Conservation (phyloP, 1,140 invertebrate genomes). For the Macrobrachium rosenbergii region DNA sequence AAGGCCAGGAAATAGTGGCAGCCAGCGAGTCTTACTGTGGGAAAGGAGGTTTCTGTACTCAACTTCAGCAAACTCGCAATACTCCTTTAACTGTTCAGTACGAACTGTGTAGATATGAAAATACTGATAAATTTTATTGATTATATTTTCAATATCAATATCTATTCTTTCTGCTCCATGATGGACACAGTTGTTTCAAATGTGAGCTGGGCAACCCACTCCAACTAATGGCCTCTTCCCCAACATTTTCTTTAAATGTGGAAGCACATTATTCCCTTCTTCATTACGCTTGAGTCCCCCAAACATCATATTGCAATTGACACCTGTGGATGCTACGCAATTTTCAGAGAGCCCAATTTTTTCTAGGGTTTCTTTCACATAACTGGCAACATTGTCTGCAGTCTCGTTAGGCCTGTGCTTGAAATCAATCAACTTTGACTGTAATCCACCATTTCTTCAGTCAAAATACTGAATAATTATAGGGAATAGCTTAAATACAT, state of each 20-base stretch:
- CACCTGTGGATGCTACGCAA: background rate
- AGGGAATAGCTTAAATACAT: background rate
- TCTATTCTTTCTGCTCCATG: slow-evolving; percentile 26
- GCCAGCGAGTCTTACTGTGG: slow-evolving; percentile 22
- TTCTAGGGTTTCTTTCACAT: background rate
- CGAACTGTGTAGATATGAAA: slow-evolving; percentile 34
- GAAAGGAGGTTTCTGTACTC: slow-evolving; percentile 31
- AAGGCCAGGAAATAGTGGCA: background rate
- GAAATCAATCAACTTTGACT: slow-evolving; percentile 24
- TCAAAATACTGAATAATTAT: background rate
- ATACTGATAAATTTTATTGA: slow-evolving; percentile 33
- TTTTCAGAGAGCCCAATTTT: background rate
- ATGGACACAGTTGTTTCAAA: slow-evolving; percentile 23
- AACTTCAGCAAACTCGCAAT: background rate
- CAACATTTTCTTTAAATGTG: too few species aligned
- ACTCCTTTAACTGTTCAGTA: slow-evolving; percentile 27
- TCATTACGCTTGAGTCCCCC: too few species aligned
- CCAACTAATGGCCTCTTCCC: too few species aligned
- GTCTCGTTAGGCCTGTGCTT: slow-evolving; percentile 21
- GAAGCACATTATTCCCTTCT: too few species aligned
- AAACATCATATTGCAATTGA: too few species aligned
- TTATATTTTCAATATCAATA: slow-evolving; percentile 39
- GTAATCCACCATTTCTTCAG: slow-evolving; percentile 21
- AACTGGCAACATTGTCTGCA: slow-evolving; percentile 15
- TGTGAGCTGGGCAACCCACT: background rate